Evolutionary conservation across 2,888 invertebrate species (phyloP).

Genomic region (Trachelus troglodyta): DNA sequence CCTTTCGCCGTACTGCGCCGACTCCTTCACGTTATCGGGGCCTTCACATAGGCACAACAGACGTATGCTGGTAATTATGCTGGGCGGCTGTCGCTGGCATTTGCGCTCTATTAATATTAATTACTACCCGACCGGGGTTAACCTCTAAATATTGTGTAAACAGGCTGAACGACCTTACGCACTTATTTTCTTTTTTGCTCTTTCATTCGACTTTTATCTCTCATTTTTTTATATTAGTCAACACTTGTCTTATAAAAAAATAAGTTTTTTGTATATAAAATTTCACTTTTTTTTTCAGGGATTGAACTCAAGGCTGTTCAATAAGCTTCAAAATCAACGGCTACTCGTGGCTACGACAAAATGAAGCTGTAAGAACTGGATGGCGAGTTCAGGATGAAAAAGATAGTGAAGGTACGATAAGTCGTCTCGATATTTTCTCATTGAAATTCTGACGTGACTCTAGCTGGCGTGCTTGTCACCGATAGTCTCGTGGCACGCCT

Average conservation of each 20-base stretch:
- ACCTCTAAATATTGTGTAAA: conserved; percentile 5
- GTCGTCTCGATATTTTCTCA: conserved; percentile 2
- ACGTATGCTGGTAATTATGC: conserved; percentile 1
- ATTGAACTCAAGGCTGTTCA: neutral
- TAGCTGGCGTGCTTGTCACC: conserved; percentile 17
- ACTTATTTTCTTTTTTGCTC: neutral
- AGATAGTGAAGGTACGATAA: neutral
- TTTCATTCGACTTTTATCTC: neutral
- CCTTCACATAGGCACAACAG: neutral
- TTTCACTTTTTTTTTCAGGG: neutral
- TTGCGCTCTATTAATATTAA: conserved; percentile 17
- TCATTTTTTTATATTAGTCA: neutral
- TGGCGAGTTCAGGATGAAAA: neutral
- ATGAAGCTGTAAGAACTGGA: neutral
- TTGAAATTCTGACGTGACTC: conserved; percentile 21
- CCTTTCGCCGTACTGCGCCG: conserved; percentile 48
- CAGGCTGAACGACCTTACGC: neutral
- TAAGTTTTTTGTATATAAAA: neutral
- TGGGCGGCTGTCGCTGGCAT: conserved; percentile 5
- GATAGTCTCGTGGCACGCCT: conserved; percentile 11
- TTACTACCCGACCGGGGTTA: conserved; percentile 2
- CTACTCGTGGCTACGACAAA: neutral
- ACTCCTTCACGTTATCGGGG: conserved; percentile 30
- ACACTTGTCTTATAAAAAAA: neutral
- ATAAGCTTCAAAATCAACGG: neutral